These are phyloP conservation scores for Chloroclystis v-ata DNA, from an alignment of 2,888 invertebrate genomes.

Conservation along the genomic window DNA sequence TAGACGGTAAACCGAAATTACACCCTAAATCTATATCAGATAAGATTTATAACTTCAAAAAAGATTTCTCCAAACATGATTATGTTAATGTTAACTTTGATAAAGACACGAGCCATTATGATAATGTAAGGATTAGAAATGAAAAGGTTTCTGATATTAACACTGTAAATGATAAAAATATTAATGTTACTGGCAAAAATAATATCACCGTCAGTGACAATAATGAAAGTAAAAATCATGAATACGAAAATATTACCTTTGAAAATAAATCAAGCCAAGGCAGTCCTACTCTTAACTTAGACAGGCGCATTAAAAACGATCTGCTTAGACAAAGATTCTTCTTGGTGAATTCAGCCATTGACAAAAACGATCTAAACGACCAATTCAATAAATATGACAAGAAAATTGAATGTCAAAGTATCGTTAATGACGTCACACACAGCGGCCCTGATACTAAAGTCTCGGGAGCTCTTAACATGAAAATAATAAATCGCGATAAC, in stretches of 20 bases:
- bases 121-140: slow-evolving; percentile 6
- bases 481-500: slow-evolving; percentile 60
- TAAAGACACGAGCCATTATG: slow-evolving; percentile 17
- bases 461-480: slow-evolving; percentile 62
- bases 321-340: slow-evolving; percentile 63
- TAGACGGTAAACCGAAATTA: slow-evolving; percentile 43
- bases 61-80: slow-evolving; percentile 62
- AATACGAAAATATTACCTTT: slow-evolving; percentile 34
- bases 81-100: slow-evolving; percentile 60
- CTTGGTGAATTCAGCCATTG: slow-evolving; percentile 35
- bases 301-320: slow-evolving; percentile 57
- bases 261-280: slow-evolving; percentile 16
- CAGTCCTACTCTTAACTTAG: slow-evolving; percentile 35
- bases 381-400: slow-evolving; percentile 54
- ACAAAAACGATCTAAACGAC: slow-evolving; percentile 61
- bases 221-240: slow-evolving; percentile 18
- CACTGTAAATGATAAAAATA: slow-evolving; percentile 9
- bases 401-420: slow-evolving; percentile 69
- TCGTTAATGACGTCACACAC: slow-evolving; percentile 62
- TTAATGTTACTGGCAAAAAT: slow-evolving; percentile 7
- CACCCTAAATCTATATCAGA: slow-evolving; percentile 59
- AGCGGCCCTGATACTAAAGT: slow-evolving; percentile 61
- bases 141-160: too few relatives aligned
- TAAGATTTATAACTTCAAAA: slow-evolving; percentile 68
- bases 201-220: too few relatives aligned